Conservation (phyloP, 1,140 invertebrate genomes). For the Drosophila guanche region DNA sequence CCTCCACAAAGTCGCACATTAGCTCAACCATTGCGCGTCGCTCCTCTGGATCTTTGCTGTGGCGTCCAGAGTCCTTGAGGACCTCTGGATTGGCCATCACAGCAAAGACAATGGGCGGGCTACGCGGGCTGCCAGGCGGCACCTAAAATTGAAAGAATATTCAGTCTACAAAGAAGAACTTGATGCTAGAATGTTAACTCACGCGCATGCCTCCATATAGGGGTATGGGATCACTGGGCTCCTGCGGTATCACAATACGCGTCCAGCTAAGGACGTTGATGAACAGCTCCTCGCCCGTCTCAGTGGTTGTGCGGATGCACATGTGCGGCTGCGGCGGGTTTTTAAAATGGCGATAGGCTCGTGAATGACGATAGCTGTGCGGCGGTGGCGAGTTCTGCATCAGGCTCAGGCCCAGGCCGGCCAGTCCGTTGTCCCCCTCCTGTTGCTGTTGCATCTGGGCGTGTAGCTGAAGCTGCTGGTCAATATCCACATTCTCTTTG, state of each 20-base stretch:
- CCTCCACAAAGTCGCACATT: constrained; percentile 88
- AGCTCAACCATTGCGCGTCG: constrained; percentile 87
- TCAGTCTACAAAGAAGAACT: background rate
- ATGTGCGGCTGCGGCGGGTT: constrained; percentile 90
- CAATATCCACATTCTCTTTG: constrained; percentile 43
- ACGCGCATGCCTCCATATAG: constrained; percentile 89
- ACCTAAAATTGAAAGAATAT: constrained; percentile 49
- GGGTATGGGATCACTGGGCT: constrained; percentile 87
- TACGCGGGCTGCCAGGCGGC: constrained; percentile 86
- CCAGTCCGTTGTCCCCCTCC: constrained; percentile 42
- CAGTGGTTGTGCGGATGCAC: constrained; percentile 88
- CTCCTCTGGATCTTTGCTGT: constrained; percentile 87
- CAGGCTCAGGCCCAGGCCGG: constrained; percentile 59
- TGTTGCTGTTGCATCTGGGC: constrained; percentile 43
- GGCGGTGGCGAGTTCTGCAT: constrained; percentile 81
- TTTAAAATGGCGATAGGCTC: constrained; percentile 87
- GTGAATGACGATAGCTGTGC: constrained; percentile 84
- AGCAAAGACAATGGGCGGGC: constrained; percentile 87
- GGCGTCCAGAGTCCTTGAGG: constrained; percentile 87
- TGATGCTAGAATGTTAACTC: constrained; percentile 26
- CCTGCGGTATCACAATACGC: constrained; percentile 87
- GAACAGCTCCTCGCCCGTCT: constrained; percentile 85
- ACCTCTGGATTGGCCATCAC: constrained; percentile 89
- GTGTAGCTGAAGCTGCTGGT: constrained; percentile 49
- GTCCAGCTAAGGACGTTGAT: constrained; percentile 90